These are phyloP conservation scores for Prenolepis imparis DNA, from an alignment of 2,888 invertebrate genomes.

Conservation along the genomic window DNA sequence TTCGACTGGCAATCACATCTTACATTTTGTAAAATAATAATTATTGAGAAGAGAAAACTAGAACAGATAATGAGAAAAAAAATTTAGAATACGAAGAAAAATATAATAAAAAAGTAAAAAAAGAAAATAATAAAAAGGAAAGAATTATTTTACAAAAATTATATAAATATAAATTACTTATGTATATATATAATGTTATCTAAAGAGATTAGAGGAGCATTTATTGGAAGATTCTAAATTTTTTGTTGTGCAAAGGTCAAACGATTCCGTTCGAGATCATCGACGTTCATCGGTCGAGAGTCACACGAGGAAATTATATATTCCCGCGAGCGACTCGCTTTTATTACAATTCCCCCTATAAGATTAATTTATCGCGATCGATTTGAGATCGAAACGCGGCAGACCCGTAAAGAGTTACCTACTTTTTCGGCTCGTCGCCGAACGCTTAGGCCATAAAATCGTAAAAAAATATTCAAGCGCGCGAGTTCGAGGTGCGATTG, in stretches of 20 bases:
- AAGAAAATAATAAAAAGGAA: background rate
- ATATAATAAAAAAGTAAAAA: background rate
- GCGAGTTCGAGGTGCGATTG: conserved; percentile 38
- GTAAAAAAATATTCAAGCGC: conserved; percentile 67
- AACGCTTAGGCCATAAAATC: conserved; percentile 50
- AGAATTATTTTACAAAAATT: background rate
- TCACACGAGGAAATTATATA: conserved; percentile 36
- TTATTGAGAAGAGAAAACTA: background rate
- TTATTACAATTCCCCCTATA: conserved; percentile 46
- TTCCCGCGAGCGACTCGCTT: conserved; percentile 54
- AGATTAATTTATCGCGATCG: conserved; percentile 52
- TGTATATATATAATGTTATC: conserved; percentile 25
- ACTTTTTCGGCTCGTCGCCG: conserved; percentile 29
- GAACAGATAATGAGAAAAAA: background rate
- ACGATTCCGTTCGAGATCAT: conserved; percentile 3
- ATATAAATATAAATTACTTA: background rate
- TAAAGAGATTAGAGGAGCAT: background rate
- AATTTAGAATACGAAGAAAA: background rate
- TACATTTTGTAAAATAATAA: conserved; percentile 6
- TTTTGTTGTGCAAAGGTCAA: background rate
- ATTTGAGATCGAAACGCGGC: conserved; percentile 22
- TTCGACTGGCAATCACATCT: too few relatives aligned
- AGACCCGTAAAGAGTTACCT: conserved; percentile 52
- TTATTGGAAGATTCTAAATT: background rate
- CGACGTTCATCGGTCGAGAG: conserved; percentile 14